Evolutionary conservation across 2,113 vertebrate genomes (phyloP), one percentile per base, ranked within the genome.

Genomic region (Marmota monax): DNA sequence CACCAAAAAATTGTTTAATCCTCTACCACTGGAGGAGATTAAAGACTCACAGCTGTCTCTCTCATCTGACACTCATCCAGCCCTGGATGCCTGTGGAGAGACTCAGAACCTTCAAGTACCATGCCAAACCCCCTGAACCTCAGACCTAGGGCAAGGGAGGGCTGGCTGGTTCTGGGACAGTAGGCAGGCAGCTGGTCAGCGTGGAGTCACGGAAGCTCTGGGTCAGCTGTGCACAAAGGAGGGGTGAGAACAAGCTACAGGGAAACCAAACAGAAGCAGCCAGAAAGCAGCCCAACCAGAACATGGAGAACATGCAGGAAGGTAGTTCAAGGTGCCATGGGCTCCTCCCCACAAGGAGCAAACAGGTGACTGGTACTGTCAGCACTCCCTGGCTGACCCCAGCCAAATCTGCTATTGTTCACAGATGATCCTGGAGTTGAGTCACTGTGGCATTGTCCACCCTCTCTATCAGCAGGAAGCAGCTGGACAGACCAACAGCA

Each of bases 1-100:
- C 93, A 96, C 97, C 96, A 96, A 97, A 93, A 97, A 97, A 97
- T 96, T 89, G 74, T 93, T 85, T 98, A 97, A 97, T 96, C 96
- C 89, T 80, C 83, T 74, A 39, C 85, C 79, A 70, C 91, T 89
- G 89, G 91, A 88, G 91, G 85, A 92, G 95, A 97, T 98, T 97
- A 98, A 85, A 90, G 82, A 94, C 22, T 70, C 42, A 34, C 96
- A 96, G 97, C 95, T 97, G 96, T 89, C 93, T 51, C 61, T 61
- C 85, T 77, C 51, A 27, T 94, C 61, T 70, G 96, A 96, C 76
- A 58, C 85, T 96, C 84, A 8, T 80, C 88, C 95, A 96, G 88
- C 77, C 88, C 94, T n/a, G 63, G 17, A 92, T 42, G 95, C 91
- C 93, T 77, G 65, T n/a, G 61, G 56, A 82, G 94, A 95, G 88